Conservation (phyloP, 2,888 invertebrate genomes). For the Lagria hirta region DNA sequence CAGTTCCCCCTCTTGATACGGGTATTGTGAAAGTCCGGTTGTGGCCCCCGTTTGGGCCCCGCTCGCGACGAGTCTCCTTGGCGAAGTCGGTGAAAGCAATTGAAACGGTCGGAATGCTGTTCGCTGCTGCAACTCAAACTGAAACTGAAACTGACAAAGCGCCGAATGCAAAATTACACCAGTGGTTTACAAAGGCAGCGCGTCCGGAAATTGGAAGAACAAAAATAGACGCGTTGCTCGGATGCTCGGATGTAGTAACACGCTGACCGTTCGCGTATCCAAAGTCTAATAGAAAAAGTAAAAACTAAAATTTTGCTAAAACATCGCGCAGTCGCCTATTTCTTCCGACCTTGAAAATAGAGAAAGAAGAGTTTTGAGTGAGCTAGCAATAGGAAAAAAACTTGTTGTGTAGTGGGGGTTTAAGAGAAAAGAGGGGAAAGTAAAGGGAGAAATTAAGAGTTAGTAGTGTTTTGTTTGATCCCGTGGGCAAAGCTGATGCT, state of each 20-base stretch:
- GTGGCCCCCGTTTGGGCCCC: constrained; percentile 52
- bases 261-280: too few species aligned
- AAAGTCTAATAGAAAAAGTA: constrained; percentile 31
- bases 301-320: constrained; percentile 32
- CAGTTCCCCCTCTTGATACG: constrained; percentile 47
- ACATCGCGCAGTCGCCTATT: constrained; percentile 42
- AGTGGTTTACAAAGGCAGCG: constrained; percentile 25
- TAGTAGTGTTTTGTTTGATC: constrained; percentile 52
- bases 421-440: constrained; percentile 55
- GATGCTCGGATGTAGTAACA: too few species aligned
- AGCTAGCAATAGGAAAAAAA: constrained; percentile 53
- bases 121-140: too few species aligned
- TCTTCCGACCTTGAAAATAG: constrained; percentile 53
- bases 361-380: constrained; percentile 52
- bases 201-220: too few species aligned
- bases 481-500: constrained; percentile 48
- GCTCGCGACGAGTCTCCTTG: constrained; percentile 52
- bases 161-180: constrained; percentile 43
- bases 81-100: constrained; percentile 54
- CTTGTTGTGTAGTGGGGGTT: constrained; percentile 42
- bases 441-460: constrained; percentile 56
- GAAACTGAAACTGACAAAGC: constrained; percentile 37
- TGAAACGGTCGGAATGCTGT: constrained; percentile 44
- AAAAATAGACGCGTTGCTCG: too few species aligned
- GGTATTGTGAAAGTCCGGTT: constrained; percentile 54